Evolutionary conservation across 2,888 invertebrate species (phyloP), one percentile per base, ranked within the genome.

Genomic region (Tetheella fluctuosa): DNA sequence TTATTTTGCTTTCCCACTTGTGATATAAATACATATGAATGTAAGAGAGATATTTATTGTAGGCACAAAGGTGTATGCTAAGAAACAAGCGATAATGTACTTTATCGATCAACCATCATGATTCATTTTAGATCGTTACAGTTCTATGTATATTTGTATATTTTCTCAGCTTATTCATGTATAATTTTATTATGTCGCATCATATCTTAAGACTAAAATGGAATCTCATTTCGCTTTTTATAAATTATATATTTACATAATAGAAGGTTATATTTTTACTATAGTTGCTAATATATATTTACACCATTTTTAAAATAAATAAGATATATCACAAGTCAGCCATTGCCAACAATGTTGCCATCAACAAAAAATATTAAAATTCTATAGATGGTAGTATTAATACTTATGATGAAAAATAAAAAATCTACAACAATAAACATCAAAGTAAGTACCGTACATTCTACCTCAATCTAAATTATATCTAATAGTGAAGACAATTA

Each of bases 221-320:
- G 64, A 64, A 64, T 64, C 64, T 64, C 64, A 64, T 60, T 55
- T 55, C 57, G 52, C 52, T 57, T 62, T 59, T 39, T 55, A 55
- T 12, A 55, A 55, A 55, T 20, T 12, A 48, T 52, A 23, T 17
- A 30, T 37, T 57, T 28, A 28, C 48, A 20, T 34, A 54, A 17
- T 13, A 17, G 34, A 30, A 25, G n/a, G n/a, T 2, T 25, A 15
- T 54, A 17, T 2, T 37, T 13, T 48, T 48, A 20, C n/a, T 48
- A 20, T 20, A 20, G 0, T 48, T 48, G 10, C 20, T 20, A 20
- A 48, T 48, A 48, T 10, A 3, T 48, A 48, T 48, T 17, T 48
- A 42, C 42, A 42, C n/a, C 17, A 42, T 6, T 17, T 42, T 17
- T 42, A 20, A 20, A 10, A 20, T 7, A 48, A 20, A 20, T 39